phyloP scores from a whole-genome alignment of 2,113 vertebrate genomes.

The Psammodynastes pulverulentus region DNA sequence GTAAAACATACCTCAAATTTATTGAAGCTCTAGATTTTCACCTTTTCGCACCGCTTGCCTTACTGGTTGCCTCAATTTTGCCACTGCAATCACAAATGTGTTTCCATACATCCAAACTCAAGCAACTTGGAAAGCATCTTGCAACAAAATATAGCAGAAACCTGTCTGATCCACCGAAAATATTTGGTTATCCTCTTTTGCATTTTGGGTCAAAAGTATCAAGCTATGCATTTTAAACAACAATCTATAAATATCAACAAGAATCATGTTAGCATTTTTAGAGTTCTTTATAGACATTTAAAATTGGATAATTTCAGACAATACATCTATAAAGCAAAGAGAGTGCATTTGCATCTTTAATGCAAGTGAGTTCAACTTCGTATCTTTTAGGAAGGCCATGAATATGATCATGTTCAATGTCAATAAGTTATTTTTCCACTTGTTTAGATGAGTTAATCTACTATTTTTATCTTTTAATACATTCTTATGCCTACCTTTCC shows the following conservation, averaged over 20 bases:
- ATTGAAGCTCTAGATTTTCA: conserved; percentile 6
- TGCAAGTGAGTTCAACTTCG: not conserved
- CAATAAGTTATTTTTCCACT: not conserved
- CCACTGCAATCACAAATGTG: not conserved
- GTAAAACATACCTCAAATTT: not conserved
- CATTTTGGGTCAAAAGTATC: not conserved
- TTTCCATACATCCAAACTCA: not conserved
- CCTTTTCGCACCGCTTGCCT: not conserved
- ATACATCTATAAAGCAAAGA: not conserved
- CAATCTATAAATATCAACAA: not conserved
- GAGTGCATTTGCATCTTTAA: not conserved
- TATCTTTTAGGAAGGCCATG: not conserved
- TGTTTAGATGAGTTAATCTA: not conserved
- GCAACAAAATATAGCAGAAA: not conserved
- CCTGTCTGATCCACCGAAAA: not conserved
- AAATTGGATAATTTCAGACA: not conserved
- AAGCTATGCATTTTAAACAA: not conserved
- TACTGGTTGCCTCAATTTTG: not conserved
- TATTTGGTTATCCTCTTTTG: not conserved
- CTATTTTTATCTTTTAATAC: not conserved
- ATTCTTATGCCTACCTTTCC: not conserved
- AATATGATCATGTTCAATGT: not conserved
- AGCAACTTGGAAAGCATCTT: not conserved
- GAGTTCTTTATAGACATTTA: not conserved
- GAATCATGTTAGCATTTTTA: not conserved